Evolutionary conservation across 2,888 invertebrate species (phyloP).

Genomic region (Plusia festucae): DNA sequence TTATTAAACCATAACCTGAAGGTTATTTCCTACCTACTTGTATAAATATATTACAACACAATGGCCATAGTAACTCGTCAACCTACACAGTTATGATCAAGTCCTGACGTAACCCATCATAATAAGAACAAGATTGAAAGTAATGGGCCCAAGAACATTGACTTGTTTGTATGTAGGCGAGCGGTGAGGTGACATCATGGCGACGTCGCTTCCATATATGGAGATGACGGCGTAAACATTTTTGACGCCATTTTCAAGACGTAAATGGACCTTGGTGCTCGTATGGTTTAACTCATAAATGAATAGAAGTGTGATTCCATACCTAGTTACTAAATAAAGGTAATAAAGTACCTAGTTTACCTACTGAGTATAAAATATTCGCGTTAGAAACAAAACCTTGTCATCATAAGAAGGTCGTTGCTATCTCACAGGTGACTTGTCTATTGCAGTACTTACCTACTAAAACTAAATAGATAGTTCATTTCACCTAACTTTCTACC

Average conservation of each 20-base stretch:
- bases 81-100: slow-evolving; percentile 52
- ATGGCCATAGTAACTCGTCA: slow-evolving; percentile 25
- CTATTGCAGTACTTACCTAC: too few relatives aligned
- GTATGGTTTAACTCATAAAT: slow-evolving; percentile 7
- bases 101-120: slow-evolving; percentile 53
- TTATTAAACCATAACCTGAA: slow-evolving; percentile 1
- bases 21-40: not conserved
- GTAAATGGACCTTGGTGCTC: slow-evolving; percentile 40
- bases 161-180: slow-evolving; percentile 52
- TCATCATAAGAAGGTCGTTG: too few relatives aligned
- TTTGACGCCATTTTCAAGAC: slow-evolving; percentile 34
- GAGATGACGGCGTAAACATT: slow-evolving; percentile 54
- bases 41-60: not conserved
- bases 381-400: too few relatives aligned
- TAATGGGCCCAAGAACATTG: slow-evolving; percentile 56
- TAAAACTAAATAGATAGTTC: too few relatives aligned
- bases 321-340: too few relatives aligned
- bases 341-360: too few relatives aligned
- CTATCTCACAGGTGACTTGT: too few relatives aligned
- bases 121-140: slow-evolving; percentile 50
- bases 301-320: not conserved
- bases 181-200: slow-evolving; percentile 65
- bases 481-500: too few relatives aligned
- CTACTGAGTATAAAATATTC: too few relatives aligned
- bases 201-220: slow-evolving; percentile 49